Percentiles rank a stretch among this genome's conserved stretches.
Conservation (phyloP, 2,888 invertebrate species). For the Protonemura montana region DNA sequence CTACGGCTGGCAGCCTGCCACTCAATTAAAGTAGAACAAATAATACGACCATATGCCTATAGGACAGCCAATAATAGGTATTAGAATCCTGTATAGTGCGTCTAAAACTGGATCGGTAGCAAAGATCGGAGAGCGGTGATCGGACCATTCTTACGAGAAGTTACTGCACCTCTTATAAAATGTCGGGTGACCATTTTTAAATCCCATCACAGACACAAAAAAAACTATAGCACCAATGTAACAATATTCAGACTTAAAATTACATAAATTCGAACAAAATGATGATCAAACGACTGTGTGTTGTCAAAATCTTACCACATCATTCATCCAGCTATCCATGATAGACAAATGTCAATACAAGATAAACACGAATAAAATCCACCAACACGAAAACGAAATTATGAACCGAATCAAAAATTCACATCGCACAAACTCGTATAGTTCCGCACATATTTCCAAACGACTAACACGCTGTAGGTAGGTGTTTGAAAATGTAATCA, state of each 20-base stretch:
- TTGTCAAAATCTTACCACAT: conserved; percentile 56
- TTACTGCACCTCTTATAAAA: not conserved
- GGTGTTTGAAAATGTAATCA: not conserved
- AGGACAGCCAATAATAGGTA: not conserved
- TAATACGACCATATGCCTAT: conserved; percentile 4
- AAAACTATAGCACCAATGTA: too few relatives aligned
- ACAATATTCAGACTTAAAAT: too few relatives aligned
- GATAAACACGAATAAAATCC: not conserved
- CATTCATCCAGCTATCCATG: conserved; percentile 61
- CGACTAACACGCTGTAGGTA: not conserved
- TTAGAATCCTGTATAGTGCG: not conserved
- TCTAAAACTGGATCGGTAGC: not conserved
- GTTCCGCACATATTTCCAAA: not conserved
- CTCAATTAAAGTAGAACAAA: not conserved
- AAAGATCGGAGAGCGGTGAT: not conserved
- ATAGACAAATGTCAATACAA: not conserved
- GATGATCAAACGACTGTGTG: too few relatives aligned
- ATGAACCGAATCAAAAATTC: not conserved
- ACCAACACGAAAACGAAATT: not conserved
- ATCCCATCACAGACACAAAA: not conserved
- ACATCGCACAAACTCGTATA: not conserved
- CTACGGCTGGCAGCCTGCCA: not conserved
- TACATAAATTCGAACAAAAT: too few relatives aligned
- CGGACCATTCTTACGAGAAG: too few relatives aligned
- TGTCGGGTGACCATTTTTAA: not conserved